Base-by-base conservation (phyloP, 2,888 invertebrate genomes). In the Lathronympha strigana region DNA sequence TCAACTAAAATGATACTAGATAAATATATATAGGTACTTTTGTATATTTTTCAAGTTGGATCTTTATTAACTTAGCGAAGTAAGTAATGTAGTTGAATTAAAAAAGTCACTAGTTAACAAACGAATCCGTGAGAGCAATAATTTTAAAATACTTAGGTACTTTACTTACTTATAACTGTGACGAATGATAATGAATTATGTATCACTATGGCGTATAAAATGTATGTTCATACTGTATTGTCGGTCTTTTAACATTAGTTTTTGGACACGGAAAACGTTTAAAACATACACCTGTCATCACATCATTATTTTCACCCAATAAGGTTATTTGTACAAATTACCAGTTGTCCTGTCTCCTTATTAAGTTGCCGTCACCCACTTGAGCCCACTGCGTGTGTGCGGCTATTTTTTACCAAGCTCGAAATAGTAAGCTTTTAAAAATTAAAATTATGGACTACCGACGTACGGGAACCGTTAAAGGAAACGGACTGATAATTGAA, bases 391-490 rank as follows among this genome's bases (percentile, higher is more conserved):
- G 40, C 45, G 45, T 25, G 25, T 47, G 47, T 21, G 58, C 31
- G 43, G 40, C 60, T 57, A 49, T 66, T 66, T 66, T 66, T 61
- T 66, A 66, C 54, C 38, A 40, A 36, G 60, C 61, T 66, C 60
- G 8, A 66, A 66, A 66, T 66, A 66, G 66, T 61, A 61, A 54
- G 60, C 66, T 61, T 61, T 66, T 66, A 66, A 66, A 61, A 49
- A 31, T 53, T 54, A 4, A 66, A 60, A 49, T 64, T 60, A 64
- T 60, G 58, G 45, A 61, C 66, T 60, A 31, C 54, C 19, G 54
- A 66, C 61, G 66, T 66, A 61, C 54, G 40, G 17, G 50, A 43
- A 19, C 38, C 54, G 54, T 66, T 53, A 60, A 64, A 66, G 60
- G 61, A 61, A 61, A 61, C 53, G 28, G 58, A 13, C 47, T 28